These are phyloP conservation scores for Trichechus manatus DNA, from an alignment of 2,113 vertebrate species.

Conservation along the genomic window DNA sequence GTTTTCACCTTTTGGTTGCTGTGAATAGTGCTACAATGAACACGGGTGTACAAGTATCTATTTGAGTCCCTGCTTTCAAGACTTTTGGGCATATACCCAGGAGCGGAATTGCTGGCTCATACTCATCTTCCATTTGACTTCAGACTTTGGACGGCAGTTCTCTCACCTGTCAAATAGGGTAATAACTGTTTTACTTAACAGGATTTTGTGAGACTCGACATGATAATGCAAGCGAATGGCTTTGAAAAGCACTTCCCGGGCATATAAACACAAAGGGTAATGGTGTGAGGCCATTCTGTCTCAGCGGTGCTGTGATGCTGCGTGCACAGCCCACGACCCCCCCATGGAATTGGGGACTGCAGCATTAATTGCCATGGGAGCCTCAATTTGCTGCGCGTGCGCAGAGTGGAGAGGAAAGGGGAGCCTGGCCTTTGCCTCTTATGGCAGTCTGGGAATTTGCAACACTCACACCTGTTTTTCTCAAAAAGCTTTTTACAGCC, in stretches of 20 bases:
- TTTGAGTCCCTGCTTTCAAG: neutral
- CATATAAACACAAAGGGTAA: neutral
- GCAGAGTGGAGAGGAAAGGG: no score
- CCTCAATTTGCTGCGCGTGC: neutral
- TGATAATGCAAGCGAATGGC: neutral
- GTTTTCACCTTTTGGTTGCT: neutral
- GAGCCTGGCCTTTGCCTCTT: constrained; percentile 33
- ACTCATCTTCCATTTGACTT: neutral
- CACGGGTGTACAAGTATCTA: neutral
- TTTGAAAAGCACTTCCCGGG: neutral
- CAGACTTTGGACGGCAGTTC: neutral
- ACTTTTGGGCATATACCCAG: neutral
- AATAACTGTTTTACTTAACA: neutral
- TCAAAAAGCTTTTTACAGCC: constrained; percentile 57
- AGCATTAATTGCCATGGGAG: neutral
- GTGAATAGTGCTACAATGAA: neutral
- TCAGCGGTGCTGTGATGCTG: fast-evolving
- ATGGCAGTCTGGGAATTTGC: constrained; percentile 36
- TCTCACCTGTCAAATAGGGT: neutral
- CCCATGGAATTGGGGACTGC: neutral
- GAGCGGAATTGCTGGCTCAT: neutral
- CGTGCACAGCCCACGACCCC: neutral
- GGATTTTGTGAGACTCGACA: neutral
- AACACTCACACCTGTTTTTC: neutral
- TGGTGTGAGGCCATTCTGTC: neutral